Evolutionary conservation across 2,888 invertebrate species (phyloP), one percentile per base, ranked within the genome.

Genomic region (Yponomeuta evonymella): DNA sequence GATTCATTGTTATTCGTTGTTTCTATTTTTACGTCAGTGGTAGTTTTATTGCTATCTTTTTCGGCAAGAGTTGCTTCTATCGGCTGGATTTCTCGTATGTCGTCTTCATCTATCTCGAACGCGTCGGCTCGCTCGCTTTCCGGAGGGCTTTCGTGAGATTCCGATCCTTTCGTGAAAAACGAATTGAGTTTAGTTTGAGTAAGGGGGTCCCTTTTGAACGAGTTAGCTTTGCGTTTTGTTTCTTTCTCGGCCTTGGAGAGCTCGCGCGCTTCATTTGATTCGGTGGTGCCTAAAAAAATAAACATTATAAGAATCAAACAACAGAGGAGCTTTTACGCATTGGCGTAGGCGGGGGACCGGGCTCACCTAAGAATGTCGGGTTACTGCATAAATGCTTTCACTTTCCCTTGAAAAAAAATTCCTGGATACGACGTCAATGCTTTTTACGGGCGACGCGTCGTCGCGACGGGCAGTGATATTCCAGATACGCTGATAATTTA

Each of bases 241-340:
- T 89, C 83, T 81, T 84, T 92, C 71, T 92, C 92, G 58, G 90
- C 85, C 83, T 89, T 92, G 29, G 91, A 91, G 43, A 92, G 79
- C 58, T 74, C 74, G 72, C 79, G 80, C 58, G 78, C 76, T 73
- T 83, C 82, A 66, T 80, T 82, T 23, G 74, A 73, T 58, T 82
- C 81, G 15, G 15, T 58, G 15, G 1, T 58, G 12, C 51, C 51
- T 58, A 5, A 12, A 58, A 51, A 58, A 12, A 15, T 3, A 15
- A 15, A 58, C 15, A 15, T 23, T 23, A 23, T 15, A 58, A 8
- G 8, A 43, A 43, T 43, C 43, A 43, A 43, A 43, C 9, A 43
- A 8, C 43, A 43, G 43, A 36, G 23, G 23, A 23, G 33, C 33
- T 33, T 33, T 33, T 33, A 33, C 5, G 33, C 23, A 5, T 2